Evolutionary conservation across 2,888 invertebrate species (phyloP).

Genomic region (Xanthostigma xanthostigma): DNA sequence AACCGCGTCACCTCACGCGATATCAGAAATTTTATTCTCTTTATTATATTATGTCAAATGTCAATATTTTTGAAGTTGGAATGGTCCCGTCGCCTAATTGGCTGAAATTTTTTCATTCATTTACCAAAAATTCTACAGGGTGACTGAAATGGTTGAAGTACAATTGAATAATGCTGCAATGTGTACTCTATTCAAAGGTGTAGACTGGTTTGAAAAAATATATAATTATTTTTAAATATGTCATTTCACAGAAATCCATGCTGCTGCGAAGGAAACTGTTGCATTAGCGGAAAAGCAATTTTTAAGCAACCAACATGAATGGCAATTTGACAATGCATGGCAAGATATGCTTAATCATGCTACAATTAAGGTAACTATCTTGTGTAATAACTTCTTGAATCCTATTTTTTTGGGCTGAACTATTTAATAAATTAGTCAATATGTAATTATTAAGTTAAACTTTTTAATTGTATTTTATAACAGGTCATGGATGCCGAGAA

Average conservation of each 20-base stretch:
- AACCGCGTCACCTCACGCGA: no score
- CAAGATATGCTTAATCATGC: slow-evolving; percentile 95
- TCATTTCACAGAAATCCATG: slow-evolving; percentile 55
- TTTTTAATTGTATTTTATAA: slow-evolving; percentile 10
- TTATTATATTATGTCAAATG: no score
- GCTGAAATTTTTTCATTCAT: no score
- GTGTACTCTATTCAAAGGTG: slow-evolving; percentile 2
- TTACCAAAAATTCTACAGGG: not conserved
- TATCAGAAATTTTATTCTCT: no score
- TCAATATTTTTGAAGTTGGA: no score
- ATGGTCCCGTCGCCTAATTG: no score
- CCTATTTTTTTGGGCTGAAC: not conserved
- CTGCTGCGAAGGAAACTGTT: slow-evolving; percentile 88
- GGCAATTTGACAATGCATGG: slow-evolving; percentile 92
- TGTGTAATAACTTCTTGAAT: not conserved
- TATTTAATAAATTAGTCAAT: not conserved
- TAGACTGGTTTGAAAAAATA: not conserved
- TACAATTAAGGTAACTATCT: slow-evolving; percentile 59
- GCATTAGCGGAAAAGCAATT: slow-evolving; percentile 77
- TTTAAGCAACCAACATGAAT: slow-evolving; percentile 56
- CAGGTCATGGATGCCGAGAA: slow-evolving; percentile 88
- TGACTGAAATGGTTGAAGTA: not conserved
- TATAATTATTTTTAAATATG: not conserved
- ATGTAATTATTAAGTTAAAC: no score
- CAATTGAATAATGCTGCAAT: not conserved